phyloP scores from a whole-genome alignment of 2,888 invertebrate genomes.

The Drosophila incognita region DNA sequence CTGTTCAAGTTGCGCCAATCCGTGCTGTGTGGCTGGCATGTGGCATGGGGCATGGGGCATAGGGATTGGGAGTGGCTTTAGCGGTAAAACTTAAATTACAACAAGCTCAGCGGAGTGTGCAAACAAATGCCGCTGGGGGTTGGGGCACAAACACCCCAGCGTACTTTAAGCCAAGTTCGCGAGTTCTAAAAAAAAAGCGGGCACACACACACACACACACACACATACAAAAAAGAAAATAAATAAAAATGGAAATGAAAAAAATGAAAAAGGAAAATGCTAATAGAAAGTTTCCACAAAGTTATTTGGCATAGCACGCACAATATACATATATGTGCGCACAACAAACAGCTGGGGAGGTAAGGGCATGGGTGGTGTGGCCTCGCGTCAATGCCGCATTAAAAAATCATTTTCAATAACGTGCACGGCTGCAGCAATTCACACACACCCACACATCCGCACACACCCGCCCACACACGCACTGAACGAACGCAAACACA shows the following conservation, averaged over 20 bases:
- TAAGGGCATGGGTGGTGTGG: constrained; percentile 1
- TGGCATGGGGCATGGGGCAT: not conserved
- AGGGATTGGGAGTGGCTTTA: not conserved
- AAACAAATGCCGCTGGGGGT: constrained; percentile 49
- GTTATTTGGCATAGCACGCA: constrained; percentile 52
- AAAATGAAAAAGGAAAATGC: constrained; percentile 41
- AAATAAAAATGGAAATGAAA: constrained; percentile 13
- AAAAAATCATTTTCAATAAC: constrained; percentile 81
- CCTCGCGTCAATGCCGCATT: constrained; percentile 70
- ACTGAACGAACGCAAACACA: not conserved
- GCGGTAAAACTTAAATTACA: constrained; percentile 63
- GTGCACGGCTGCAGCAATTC: constrained; percentile 51
- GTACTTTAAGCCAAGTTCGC: not conserved
- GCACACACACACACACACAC: not conserved
- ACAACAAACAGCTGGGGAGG: not conserved
- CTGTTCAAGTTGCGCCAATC: constrained; percentile 28
- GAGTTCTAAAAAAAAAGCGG: not conserved
- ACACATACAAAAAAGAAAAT: constrained; percentile 17
- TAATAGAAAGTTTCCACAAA: constrained; percentile 64
- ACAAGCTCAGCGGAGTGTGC: constrained; percentile 50
- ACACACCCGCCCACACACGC: not conserved
- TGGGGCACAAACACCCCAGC: constrained; percentile 7
- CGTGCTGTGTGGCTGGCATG: not conserved
- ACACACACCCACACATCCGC: not conserved
- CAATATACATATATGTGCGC: not conserved